Percentiles rank a stretch among this genome's conserved stretches.
Evolutionary conservation across 2,888 invertebrate species (phyloP).

Genomic region (Colletes collaris): DNA sequence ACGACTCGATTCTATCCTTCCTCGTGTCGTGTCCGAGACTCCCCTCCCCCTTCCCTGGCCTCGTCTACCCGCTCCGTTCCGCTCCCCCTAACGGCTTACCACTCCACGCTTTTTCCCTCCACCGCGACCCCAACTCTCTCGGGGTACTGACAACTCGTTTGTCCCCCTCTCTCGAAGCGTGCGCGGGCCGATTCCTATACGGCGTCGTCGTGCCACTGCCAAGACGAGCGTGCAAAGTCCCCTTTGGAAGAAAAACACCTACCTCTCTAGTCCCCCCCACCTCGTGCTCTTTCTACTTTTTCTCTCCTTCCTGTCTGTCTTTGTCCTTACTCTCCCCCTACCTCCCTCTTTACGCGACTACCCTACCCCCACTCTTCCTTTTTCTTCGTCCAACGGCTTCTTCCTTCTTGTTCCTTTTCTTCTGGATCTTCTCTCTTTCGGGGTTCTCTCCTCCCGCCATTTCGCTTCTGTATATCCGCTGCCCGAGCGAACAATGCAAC

Average conservation of each 20-base stretch:
- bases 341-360: conserved; percentile 17
- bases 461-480: conserved; percentile 63
- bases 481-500: conserved; percentile 65
- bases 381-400: conserved; percentile 51
- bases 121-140: conserved; percentile 59
- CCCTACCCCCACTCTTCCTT: conserved; percentile 35
- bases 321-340: conserved; percentile 20
- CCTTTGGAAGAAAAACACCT: conserved; percentile 71
- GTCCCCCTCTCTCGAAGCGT: conserved; percentile 50
- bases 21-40: conserved; percentile 74
- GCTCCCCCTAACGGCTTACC: conserved; percentile 49
- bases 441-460: conserved; percentile 54
- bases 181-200: conserved; percentile 65
- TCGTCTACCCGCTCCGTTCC: conserved; percentile 48
- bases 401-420: conserved; percentile 55
- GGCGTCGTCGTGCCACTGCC: conserved; percentile 61
- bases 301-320: conserved; percentile 24
- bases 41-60: conserved; percentile 30
- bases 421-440: conserved; percentile 60
- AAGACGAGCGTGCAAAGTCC: conserved; percentile 71
- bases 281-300: conserved; percentile 36
- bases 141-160: conserved; percentile 73
- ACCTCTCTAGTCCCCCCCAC: conserved; percentile 34
- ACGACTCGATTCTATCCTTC: conserved; percentile 69
- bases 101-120: conserved; percentile 25